phyloP scores from a whole-genome alignment of 2,797 vertebrate species.

The Percopsis omiscomaycus region DNA sequence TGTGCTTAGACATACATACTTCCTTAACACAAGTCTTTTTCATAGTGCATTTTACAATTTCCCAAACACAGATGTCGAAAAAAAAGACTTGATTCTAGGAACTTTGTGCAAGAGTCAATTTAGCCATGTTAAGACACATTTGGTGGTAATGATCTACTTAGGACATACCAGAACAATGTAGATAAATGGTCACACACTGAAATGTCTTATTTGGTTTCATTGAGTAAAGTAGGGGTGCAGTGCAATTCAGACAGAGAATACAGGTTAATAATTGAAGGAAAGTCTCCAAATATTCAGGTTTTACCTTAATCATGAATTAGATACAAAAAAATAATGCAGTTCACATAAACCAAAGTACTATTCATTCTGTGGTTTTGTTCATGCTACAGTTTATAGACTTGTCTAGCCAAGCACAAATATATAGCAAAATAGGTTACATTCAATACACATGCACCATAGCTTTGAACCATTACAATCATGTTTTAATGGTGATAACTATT shows the following conservation, averaged over 20 bases:
- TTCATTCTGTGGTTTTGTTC: constrained; percentile 48
- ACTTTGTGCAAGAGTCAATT: constrained; percentile 72
- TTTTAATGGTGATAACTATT: constrained; percentile 47
- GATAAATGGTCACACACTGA: constrained; percentile 51
- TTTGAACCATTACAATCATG: constrained; percentile 65
- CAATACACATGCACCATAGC: constrained; percentile 71
- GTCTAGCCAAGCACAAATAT: constrained; percentile 66
- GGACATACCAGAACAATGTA: constrained; percentile 56
- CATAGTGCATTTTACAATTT: constrained; percentile 76
- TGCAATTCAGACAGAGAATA: constrained; percentile 56
- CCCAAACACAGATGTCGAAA: constrained; percentile 48
- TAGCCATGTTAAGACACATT: constrained; percentile 77
- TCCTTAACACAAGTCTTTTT: constrained; percentile 63
- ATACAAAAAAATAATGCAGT: constrained; percentile 42
- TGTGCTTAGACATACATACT: constrained; percentile 64
- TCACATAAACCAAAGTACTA: constrained; percentile 48
- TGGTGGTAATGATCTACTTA: constrained; percentile 67
- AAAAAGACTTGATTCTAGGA: constrained; percentile 56
- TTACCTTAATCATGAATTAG: constrained; percentile 29
- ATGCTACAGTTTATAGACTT: constrained; percentile 63
- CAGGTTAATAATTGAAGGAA: constrained; percentile 30
- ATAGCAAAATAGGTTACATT: constrained; percentile 71
- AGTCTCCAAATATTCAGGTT: constrained; percentile 49
- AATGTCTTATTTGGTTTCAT: constrained; percentile 71
- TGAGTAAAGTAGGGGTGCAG: constrained; percentile 56